Evolutionary conservation across 1,140 invertebrate species (phyloP).

Genomic region (Protaetia brevitarsis): DNA sequence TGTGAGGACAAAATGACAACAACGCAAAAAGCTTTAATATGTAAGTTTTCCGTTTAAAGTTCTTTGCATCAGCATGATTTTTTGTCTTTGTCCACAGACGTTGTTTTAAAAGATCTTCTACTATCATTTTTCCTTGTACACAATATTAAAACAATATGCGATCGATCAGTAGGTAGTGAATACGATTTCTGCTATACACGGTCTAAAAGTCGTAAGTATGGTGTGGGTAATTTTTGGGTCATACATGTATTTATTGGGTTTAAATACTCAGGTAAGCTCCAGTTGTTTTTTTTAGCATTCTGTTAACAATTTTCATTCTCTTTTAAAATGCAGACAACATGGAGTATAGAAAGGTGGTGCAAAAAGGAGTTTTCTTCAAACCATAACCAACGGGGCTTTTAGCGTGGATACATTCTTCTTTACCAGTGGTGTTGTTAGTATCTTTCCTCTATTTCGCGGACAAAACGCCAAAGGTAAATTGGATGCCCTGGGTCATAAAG

Average conservation of each 20-base stretch:
- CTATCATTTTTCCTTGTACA: slow-evolving; percentile 74
- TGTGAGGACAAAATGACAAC: too few relatives aligned
- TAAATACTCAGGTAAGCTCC: slow-evolving; percentile 66
- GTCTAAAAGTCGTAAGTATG: slow-evolving; percentile 82
- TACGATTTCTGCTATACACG: slow-evolving; percentile 78
- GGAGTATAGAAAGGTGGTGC: slow-evolving; percentile 71
- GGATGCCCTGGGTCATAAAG: slow-evolving; percentile 66
- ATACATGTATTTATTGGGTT: slow-evolving; percentile 82
- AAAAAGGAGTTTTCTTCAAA: slow-evolving; percentile 80
- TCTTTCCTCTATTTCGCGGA: slow-evolving; percentile 81
- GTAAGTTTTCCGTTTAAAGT: too few relatives aligned
- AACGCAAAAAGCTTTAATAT: too few relatives aligned
- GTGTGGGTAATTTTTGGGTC: slow-evolving; percentile 90
- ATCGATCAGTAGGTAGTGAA: slow-evolving; percentile 73
- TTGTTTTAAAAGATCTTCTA: slow-evolving; percentile 57
- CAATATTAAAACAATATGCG: slow-evolving; percentile 76
- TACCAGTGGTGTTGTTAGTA: slow-evolving; percentile 75
- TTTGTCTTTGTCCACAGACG: slow-evolving; percentile 31
- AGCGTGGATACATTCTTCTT: slow-evolving; percentile 93
- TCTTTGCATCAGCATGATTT: too few relatives aligned
- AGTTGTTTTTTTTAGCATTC: background rate
- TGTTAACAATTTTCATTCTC: background rate
- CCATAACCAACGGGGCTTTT: slow-evolving; percentile 81
- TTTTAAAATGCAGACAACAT: slow-evolving; percentile 64
- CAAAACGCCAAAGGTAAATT: slow-evolving; percentile 75